These are phyloP conservation scores for Rambutsinella grinnellia DNA, from an alignment of 2,888 invertebrate species.

Conservation along the genomic window DNA sequence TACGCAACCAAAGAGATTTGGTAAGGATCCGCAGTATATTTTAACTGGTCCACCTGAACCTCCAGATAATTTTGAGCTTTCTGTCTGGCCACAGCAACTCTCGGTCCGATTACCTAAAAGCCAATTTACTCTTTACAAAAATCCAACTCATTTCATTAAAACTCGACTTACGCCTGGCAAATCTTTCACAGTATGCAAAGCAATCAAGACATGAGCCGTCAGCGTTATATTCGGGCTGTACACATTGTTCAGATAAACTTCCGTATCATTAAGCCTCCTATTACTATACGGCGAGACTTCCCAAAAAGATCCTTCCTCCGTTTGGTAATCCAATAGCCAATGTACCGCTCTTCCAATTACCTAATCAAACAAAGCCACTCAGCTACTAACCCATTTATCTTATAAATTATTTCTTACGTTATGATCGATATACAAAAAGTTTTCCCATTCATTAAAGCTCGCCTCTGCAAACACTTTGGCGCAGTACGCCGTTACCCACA, in stretches of 20 bases:
- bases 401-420: conserved; percentile 73
- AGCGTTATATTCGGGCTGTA: conserved; percentile 83
- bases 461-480: conserved; percentile 91
- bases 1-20: conserved; percentile 89
- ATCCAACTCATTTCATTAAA: conserved; percentile 13
- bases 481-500: conserved; percentile 94
- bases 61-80: conserved; percentile 86
- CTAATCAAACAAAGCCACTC: conserved; percentile 57
- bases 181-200: conserved; percentile 86
- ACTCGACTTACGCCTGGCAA: conserved; percentile 74
- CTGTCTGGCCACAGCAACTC: conserved; percentile 82
- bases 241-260: conserved; percentile 67
- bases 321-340: conserved; percentile 90
- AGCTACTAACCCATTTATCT: background rate
- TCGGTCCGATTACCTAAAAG: conserved; percentile 74
- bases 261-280: conserved; percentile 85
- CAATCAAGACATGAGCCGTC: conserved; percentile 93
- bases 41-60: conserved; percentile 82
- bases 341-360: conserved; percentile 85
- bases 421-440: conserved; percentile 93
- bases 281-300: conserved; percentile 90
- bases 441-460: conserved; percentile 97
- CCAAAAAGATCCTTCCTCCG: conserved; percentile 87
- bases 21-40: conserved; percentile 73
- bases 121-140: conserved; percentile 2